Evolutionary conservation across 2,888 invertebrate species (phyloP), one percentile per base, ranked within the genome.

Genomic region (Eristalis intricaria): DNA sequence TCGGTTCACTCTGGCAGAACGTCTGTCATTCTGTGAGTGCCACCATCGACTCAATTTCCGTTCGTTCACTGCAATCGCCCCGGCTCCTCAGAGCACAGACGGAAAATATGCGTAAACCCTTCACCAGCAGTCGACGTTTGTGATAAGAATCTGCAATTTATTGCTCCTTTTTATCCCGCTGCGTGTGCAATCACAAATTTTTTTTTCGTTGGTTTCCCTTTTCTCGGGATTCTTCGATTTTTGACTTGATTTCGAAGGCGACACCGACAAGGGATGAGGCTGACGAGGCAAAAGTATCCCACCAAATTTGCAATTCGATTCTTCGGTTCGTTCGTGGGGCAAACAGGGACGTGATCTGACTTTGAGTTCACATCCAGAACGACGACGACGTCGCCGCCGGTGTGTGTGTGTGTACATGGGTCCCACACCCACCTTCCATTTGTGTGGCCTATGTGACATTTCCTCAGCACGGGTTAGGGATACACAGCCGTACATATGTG

Each of bases 71-170:
- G 71, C 79, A 80, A 61, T 10, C 19, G 40, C n/a, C 64, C 10
- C 22, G 58, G 13, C 64, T 32, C 26, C 23, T 2, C 26, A 0
- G 1, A 11, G 15, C 23, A 43, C 58, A 19, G 29, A 43, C 38
- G 8, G 38, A 32, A 50, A 63, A 66, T 75, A 68, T 79, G 66
- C 80, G 74, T 76, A 87, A 87, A 77, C 84, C 87, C 84, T 84
- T 87, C 84, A 83, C 79, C 83, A 87, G 80, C 87, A 87, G 75
- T 80, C 87, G 80, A 68, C 84, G 79, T 84, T 73, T 87, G 79
- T 87, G 87, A 87, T 87, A 87, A 87, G 87, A 84, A 87, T 87
- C 87, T 87, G 84, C 84, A 87, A 87, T 87, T 84, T 87, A 87
- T 87, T 87, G 87, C 87, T 80, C 75, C 66, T 86, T 83, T 86